phyloP scores from a whole-genome alignment of 2,888 invertebrate species.

The Rhingia rostrata region DNA sequence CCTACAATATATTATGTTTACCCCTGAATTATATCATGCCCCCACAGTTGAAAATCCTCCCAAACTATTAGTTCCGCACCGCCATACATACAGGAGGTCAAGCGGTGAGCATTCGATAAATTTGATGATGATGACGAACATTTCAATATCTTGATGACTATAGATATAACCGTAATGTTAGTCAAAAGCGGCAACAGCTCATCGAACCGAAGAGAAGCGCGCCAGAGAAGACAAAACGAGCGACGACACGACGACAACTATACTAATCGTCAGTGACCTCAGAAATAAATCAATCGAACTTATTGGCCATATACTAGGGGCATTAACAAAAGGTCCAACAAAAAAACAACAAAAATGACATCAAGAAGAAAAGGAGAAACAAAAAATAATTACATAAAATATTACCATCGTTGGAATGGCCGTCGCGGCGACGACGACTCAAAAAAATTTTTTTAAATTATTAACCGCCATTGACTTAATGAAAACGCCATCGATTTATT shows the following conservation, averaged over 20 bases:
- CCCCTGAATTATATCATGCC: not conserved
- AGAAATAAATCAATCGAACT: conserved; percentile 79
- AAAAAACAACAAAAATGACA: conserved; percentile 40
- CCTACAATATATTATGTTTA: no score
- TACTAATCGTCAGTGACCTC: conserved; percentile 72
- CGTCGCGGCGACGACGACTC: conserved; percentile 35
- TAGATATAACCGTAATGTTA: conserved; percentile 27
- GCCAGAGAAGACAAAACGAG: conserved; percentile 50
- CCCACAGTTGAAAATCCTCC: conserved; percentile 4
- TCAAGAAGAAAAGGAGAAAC: conserved; percentile 53
- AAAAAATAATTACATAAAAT: conserved; percentile 71
- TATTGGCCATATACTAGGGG: conserved; percentile 78
- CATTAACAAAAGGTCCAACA: conserved; percentile 76
- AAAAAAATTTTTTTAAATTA: conserved; percentile 38
- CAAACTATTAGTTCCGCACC: conserved; percentile 14
- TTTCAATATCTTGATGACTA: conserved; percentile 64
- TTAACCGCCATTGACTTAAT: conserved; percentile 58
- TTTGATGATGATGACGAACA: conserved; percentile 68
- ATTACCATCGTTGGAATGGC: conserved; percentile 26
- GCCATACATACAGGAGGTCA: not conserved
- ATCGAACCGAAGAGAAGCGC: conserved; percentile 23
- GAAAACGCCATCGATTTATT: conserved; percentile 56
- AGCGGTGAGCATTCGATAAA: conserved; percentile 27
- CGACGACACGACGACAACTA: conserved; percentile 65
- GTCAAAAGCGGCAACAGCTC: conserved; percentile 7